These are phyloP conservation scores for Glyptemys insculpta DNA, from an alignment of 2,797 vertebrate species.

Conservation along the genomic window DNA sequence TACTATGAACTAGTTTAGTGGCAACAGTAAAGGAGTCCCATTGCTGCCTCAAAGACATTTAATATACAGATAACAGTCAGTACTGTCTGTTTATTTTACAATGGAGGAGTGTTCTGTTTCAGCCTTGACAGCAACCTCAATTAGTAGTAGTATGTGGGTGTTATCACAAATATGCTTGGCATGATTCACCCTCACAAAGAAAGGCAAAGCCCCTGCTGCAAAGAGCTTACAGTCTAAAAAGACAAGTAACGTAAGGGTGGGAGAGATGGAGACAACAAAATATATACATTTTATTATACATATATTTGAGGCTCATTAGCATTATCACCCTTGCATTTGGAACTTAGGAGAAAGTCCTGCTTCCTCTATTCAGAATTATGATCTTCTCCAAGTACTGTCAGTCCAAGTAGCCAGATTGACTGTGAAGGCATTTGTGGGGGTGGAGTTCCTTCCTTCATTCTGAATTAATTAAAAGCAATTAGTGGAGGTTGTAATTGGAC, in stretches of 20 bases:
- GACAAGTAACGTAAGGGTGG: neutral
- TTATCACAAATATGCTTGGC: neutral
- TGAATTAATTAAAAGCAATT: slow-evolving; percentile 69
- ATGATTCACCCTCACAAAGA: neutral
- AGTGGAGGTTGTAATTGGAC: slow-evolving; percentile 46
- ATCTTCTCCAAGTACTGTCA: slow-evolving; percentile 52
- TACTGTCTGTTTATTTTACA: neutral
- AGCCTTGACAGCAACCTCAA: neutral
- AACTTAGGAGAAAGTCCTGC: neutral
- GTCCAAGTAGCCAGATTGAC: slow-evolving; percentile 67
- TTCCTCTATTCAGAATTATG: slow-evolving; percentile 44
- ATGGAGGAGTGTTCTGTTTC: neutral
- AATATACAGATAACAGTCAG: neutral
- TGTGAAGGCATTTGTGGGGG: slow-evolving; percentile 72
- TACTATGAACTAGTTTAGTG: neutral
- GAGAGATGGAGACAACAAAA: neutral
- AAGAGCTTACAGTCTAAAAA: neutral
- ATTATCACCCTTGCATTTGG: neutral
- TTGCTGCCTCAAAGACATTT: neutral
- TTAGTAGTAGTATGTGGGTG: neutral
- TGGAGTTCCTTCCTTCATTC: slow-evolving; percentile 66
- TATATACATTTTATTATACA: neutral
- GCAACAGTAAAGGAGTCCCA: neutral
- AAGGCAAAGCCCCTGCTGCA: slow-evolving; percentile 1
- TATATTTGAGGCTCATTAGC: neutral